Percentiles rank a stretch among this genome's conserved stretches.
Conservation (phyloP, 1,140 invertebrate species). For the Dendrolimus punctatus region DNA sequence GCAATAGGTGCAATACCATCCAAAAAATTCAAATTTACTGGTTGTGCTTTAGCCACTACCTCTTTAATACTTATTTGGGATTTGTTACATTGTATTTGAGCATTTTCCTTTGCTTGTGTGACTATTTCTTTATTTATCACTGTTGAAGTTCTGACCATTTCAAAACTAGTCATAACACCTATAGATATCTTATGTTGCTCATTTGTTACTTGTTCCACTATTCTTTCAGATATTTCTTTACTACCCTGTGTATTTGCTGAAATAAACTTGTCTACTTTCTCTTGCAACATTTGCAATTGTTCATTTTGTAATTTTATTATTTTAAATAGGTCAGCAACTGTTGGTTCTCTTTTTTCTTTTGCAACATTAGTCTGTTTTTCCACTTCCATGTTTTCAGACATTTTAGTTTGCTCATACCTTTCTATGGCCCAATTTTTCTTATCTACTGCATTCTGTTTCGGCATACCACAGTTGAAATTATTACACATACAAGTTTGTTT, state of each 20-base stretch:
- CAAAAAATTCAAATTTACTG: conserved; percentile 48
- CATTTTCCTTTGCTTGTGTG: conserved; percentile 36
- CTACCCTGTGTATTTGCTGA: conserved; percentile 29
- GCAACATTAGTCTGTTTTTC: conserved; percentile 34
- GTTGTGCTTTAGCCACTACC: conserved; percentile 37
- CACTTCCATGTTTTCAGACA: conserved; percentile 26
- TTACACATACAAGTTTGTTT: neutral
- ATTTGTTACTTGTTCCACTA: conserved; percentile 48
- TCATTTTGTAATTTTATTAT: conserved; percentile 74
- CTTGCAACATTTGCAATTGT: conserved; percentile 70
- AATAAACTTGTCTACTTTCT: conserved; percentile 70
- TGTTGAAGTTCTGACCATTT: conserved; percentile 74
- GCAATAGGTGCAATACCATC: conserved; percentile 40
- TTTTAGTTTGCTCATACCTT: conserved; percentile 39
- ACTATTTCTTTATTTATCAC: conserved; percentile 56
- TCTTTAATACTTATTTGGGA: conserved; percentile 57
- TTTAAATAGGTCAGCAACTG: conserved; percentile 69
- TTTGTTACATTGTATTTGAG: conserved; percentile 55
- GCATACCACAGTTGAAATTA: conserved; percentile 15
- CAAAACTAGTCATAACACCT: conserved; percentile 81
- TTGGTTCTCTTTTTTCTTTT: conserved; percentile 63
- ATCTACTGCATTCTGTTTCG: conserved; percentile 34
- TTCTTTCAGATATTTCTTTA: conserved; percentile 29
- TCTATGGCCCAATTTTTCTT: conserved; percentile 51
- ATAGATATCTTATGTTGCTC: conserved; percentile 79